Evolutionary conservation across 2,797 vertebrate genomes (phyloP).

Genomic region (Chelidonichthys spinosus): DNA sequence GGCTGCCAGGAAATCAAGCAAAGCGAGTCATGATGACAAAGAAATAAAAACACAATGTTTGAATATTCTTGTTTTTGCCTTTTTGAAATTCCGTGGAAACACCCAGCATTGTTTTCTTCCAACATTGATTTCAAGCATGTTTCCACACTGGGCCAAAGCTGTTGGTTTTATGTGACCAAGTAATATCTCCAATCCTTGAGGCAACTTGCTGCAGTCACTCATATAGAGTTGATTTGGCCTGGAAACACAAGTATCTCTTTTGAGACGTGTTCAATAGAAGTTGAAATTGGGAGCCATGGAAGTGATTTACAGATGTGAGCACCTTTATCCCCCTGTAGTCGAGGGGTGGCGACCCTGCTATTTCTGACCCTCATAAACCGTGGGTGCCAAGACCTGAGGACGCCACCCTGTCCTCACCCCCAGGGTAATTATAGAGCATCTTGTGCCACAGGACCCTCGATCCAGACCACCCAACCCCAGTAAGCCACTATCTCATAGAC

Average conservation of each 20-base stretch:
- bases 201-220: neutral
- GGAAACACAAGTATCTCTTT: neutral
- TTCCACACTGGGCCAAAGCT: neutral
- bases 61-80: neutral
- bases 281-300: slow-evolving; percentile 14
- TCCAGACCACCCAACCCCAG: slow-evolving; percentile 68
- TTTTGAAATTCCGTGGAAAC: neutral
- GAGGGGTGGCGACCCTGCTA: slow-evolving; percentile 67
- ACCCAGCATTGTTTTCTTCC: neutral
- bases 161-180: neutral
- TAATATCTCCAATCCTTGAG: neutral
- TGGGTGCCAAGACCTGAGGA: slow-evolving; percentile 81
- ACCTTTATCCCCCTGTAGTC: slow-evolving; percentile 53
- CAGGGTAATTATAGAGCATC: slow-evolving; percentile 84
- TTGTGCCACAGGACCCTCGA: slow-evolving; percentile 52
- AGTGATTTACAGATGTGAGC: slow-evolving; percentile 64
- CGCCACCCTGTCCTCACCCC: slow-evolving; percentile 84
- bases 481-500: slow-evolving; percentile 40
- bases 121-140: slow-evolving; percentile 8
- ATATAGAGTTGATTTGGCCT: neutral
- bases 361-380: slow-evolving; percentile 82
- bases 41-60: neutral
- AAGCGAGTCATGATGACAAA: neutral
- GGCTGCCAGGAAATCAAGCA: slow-evolving; percentile 5
- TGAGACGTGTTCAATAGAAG: slow-evolving; percentile 5